Percentiles rank a stretch among this genome's conserved stretches.
These are phyloP conservation scores for Eptesicus fuscus DNA, from an alignment of 2,113 vertebrate species.

Conservation along the genomic window DNA sequence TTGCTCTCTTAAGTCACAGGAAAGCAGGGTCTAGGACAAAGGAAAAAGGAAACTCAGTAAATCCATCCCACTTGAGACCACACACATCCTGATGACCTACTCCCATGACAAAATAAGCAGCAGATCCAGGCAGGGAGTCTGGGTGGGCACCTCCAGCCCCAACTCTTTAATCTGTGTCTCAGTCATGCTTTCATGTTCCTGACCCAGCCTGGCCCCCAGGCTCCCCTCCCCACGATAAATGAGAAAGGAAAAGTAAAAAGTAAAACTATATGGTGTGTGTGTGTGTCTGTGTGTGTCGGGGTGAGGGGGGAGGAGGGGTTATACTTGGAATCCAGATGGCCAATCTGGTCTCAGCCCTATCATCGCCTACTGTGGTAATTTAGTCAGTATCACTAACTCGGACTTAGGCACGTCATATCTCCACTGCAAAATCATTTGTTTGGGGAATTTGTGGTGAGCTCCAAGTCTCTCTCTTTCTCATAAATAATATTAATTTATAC, in stretches of 20 bases:
- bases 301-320: rapidly evolving
- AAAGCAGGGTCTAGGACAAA: not conserved
- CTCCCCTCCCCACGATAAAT: rapidly evolving
- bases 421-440: not conserved
- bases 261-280: not conserved
- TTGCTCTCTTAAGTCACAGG: not conserved
- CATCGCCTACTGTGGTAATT: rapidly evolving
- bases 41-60: too few species aligned
- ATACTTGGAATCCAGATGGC: not conserved
- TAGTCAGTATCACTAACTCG: not conserved
- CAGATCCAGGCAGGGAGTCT: not conserved
- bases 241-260: not conserved
- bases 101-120: not conserved
- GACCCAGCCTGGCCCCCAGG: not conserved
- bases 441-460: not conserved
- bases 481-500: not conserved
- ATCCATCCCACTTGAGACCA: not conserved
- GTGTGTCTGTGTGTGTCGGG: too few species aligned
- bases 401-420: not conserved
- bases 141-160: not conserved
- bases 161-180: too few species aligned
- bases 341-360: not conserved
- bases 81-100: not conserved
- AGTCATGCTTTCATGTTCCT: not conserved
- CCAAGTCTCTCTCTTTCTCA: not conserved